phyloP scores from a whole-genome alignment of 2,113 vertebrate genomes.

The Spheniscus mendiculus region DNA sequence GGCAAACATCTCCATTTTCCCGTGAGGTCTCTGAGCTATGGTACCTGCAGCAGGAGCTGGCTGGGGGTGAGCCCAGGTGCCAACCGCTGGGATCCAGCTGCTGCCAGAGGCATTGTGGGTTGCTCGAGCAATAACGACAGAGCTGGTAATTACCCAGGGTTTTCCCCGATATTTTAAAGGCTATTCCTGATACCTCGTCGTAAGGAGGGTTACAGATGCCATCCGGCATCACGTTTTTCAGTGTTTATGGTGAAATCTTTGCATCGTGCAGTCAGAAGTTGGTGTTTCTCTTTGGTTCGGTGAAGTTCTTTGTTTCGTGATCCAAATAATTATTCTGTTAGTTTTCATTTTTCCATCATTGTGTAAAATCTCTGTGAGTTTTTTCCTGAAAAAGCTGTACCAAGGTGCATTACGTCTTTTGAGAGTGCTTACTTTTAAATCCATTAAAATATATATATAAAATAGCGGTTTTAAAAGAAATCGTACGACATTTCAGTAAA shows the following conservation, averaged over 20 bases:
- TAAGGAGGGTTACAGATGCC: neutral
- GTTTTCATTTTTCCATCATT: rapidly evolving
- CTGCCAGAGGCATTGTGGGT: slow-evolving; percentile 45
- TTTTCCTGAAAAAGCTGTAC: neutral
- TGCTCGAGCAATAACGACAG: neutral
- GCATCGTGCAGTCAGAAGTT: neutral
- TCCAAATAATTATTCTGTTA: neutral
- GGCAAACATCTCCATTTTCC: slow-evolving; percentile 55
- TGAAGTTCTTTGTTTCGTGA: neutral
- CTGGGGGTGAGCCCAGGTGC: slow-evolving; percentile 32
- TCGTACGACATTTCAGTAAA: rapidly evolving
- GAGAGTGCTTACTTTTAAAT: neutral
- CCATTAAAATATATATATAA: neutral
- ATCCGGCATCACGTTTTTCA: neutral
- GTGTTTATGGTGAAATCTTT: neutral
- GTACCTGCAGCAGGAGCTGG: slow-evolving; percentile 27
- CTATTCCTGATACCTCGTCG: neutral
- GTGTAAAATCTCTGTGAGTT: neutral
- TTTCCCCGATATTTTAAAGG: neutral
- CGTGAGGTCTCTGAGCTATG: neutral
- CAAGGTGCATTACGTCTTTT: neutral
- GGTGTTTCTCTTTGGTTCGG: neutral
- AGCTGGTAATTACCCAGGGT: neutral
- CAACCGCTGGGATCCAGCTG: slow-evolving; percentile 49
- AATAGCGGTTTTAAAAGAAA: neutral